Conservation (phyloP, 1,140 invertebrate genomes). For the Heliothis subflexa region DNA sequence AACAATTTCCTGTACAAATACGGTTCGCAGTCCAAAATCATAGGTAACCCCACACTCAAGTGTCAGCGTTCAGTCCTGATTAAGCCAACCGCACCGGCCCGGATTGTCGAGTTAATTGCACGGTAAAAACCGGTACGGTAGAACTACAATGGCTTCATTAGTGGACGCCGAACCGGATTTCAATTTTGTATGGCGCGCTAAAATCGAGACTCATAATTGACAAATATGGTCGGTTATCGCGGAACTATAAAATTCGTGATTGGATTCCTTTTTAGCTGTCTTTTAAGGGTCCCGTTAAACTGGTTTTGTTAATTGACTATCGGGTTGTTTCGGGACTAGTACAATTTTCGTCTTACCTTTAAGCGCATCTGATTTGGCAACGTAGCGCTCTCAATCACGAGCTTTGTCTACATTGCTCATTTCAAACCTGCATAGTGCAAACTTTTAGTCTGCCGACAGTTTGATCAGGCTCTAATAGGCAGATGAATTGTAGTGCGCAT, state of each 20-base stretch:
- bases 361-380: no score
- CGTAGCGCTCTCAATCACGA: no score
- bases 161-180: conserved; percentile 50
- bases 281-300: not conserved
- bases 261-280: not conserved
- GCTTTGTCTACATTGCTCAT: no score
- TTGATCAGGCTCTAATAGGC: no score
- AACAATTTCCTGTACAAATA: conserved; percentile 34
- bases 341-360: no score
- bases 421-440: no score
- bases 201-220: conserved; percentile 43
- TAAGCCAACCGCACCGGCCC: conserved; percentile 52
- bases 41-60: conserved; percentile 42
- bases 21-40: conserved; percentile 27
- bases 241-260: not conserved
- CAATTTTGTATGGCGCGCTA: conserved; percentile 49
- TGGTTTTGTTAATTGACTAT: no score
- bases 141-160: conserved; percentile 58
- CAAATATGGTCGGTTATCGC: conserved; percentile 37
- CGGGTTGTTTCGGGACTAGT: not conserved
- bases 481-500: no score
- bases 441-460: no score
- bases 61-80: conserved; percentile 50
- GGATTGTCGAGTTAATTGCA: conserved; percentile 58
- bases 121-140: conserved; percentile 53